Conservation (phyloP, 2,888 invertebrate species). For the Lepidocyrtoides sp. region DNA sequence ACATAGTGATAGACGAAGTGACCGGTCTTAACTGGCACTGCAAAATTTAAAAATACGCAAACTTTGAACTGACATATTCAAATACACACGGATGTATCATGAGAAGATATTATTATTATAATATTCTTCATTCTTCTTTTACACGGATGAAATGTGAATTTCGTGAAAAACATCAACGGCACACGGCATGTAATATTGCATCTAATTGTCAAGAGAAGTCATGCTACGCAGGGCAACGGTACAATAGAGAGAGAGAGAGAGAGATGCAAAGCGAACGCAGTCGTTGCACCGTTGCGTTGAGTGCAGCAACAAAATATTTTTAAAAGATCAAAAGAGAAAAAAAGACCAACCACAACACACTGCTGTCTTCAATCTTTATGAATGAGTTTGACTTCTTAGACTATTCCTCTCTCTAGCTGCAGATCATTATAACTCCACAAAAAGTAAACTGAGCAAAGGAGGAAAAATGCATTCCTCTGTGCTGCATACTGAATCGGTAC, state of each 20-base stretch:
- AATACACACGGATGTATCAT: background rate
- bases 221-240: conserved; percentile 1
- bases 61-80: too few species aligned
- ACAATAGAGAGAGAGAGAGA: too few species aligned
- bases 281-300: background rate
- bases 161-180: conserved; percentile 27
- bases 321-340: conserved; percentile 44
- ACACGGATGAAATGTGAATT: background rate
- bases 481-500: too few species aligned
- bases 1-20: too few species aligned
- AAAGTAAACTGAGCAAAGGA: background rate
- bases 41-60: too few species aligned
- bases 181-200: background rate
- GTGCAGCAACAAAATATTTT: background rate
- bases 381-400: background rate
- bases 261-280: background rate
- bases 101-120: background rate
- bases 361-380: too few species aligned
- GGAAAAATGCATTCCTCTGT: background rate
- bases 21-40: too few species aligned
- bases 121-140: background rate
- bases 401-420: too few species aligned
- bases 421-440: too few species aligned
- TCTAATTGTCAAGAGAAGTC: conserved; percentile 25
- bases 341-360: too few species aligned